These are phyloP conservation scores for Leucophora obtusa DNA, from an alignment of 2,888 invertebrate species.

Conservation along the genomic window DNA sequence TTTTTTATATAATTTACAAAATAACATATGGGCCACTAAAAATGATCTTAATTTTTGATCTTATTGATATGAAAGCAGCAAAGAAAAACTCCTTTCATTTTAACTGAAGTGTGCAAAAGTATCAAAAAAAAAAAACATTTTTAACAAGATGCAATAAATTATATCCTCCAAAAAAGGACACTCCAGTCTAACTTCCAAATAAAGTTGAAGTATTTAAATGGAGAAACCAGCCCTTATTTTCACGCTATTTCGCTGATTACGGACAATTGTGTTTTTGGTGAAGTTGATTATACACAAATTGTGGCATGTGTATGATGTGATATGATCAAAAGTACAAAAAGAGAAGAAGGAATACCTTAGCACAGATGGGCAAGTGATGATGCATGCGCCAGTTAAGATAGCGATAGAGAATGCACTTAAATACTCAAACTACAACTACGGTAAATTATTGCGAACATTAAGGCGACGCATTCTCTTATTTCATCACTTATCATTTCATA, in stretches of 20 bases:
- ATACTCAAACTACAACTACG: slow-evolving; percentile 17
- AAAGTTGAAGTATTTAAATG: not conserved
- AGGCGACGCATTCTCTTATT: slow-evolving; percentile 31
- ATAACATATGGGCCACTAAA: slow-evolving; percentile 57
- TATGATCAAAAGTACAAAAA: slow-evolving; percentile 40
- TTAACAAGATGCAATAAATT: slow-evolving; percentile 66
- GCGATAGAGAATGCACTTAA: slow-evolving; percentile 16
- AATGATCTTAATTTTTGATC: slow-evolving; percentile 72
- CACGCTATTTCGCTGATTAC: slow-evolving; percentile 66
- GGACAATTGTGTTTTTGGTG: slow-evolving; percentile 62
- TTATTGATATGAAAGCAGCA: slow-evolving; percentile 38
- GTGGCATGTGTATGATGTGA: slow-evolving; percentile 60
- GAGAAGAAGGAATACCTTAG: slow-evolving; percentile 24
- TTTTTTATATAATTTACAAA: slow-evolving; percentile 18
- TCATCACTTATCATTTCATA: slow-evolving; percentile 46
- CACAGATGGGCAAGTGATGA: slow-evolving; percentile 72
- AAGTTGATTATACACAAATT: slow-evolving; percentile 30
- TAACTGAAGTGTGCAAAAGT: slow-evolving; percentile 47
- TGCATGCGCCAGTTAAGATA: slow-evolving; percentile 40
- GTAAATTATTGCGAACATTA: slow-evolving; percentile 52
- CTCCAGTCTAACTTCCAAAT: not conserved
- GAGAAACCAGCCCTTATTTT: slow-evolving; percentile 65
- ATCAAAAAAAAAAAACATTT: slow-evolving; percentile 14
- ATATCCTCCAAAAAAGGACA: slow-evolving; percentile 42
- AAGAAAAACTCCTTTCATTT: slow-evolving; percentile 33